Conservation (phyloP, 2,113 vertebrate genomes). For the Percina caprodes region DNA sequence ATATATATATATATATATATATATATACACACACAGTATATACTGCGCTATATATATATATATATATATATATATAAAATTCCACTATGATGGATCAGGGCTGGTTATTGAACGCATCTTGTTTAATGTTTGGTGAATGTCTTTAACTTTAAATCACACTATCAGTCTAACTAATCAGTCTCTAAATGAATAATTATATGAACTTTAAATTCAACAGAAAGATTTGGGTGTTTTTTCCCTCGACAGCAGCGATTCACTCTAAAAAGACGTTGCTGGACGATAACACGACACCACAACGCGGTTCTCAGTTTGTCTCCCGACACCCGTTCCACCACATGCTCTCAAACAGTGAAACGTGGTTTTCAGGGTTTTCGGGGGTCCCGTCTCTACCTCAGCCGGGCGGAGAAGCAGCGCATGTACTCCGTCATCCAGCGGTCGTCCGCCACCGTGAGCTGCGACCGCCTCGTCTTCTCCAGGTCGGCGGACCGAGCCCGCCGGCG, state of each 20-base stretch:
- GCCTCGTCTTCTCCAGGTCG: conserved; percentile 84
- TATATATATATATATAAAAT: too few species aligned
- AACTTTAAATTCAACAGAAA: not conserved
- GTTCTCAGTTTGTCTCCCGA: not conserved
- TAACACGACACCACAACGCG: not conserved
- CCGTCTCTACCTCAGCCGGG: conserved; percentile 82
- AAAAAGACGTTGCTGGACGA: not conserved
- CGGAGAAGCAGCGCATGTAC: conserved; percentile 97
- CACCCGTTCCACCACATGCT: not conserved
- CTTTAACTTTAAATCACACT: not conserved
- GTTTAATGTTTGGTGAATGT: not conserved
- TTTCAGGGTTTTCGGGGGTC: not conserved
- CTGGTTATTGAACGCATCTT: not conserved
- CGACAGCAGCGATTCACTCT: conserved; percentile 6
- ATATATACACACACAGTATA: too few species aligned
- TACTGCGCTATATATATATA: too few species aligned
- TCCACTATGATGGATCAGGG: not conserved
- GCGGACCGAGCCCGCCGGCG: conserved; percentile 85
- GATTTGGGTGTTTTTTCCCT: not conserved
- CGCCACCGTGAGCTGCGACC: conserved; percentile 73
- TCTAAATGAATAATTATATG: not conserved
- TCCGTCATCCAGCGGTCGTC: conserved; percentile 95
- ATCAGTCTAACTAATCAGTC: too few species aligned
- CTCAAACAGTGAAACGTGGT: not conserved
- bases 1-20: too few species aligned